Evolutionary conservation across 2,888 invertebrate genomes (phyloP).

Genomic region (Hirtodrosophila histrioides): DNA sequence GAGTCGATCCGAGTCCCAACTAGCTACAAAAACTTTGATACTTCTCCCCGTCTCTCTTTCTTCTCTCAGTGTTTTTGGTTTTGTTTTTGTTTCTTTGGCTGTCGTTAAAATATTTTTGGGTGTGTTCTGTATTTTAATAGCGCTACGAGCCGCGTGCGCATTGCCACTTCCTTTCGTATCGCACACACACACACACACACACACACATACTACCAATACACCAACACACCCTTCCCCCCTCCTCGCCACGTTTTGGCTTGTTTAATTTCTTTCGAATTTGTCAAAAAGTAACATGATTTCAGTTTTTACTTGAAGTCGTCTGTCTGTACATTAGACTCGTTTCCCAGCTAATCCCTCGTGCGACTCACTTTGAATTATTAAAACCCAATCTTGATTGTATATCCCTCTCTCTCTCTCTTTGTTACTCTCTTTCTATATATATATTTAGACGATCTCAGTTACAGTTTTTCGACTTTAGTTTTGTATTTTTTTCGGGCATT

Average conservation of each 20-base stretch:
- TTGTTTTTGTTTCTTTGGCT: conserved; percentile 37
- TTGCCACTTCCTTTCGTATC: conserved; percentile 72
- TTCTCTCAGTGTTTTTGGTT: conserved; percentile 14
- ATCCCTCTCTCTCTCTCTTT: neutral
- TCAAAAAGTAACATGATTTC: conserved; percentile 78
- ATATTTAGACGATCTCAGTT: conserved; percentile 39
- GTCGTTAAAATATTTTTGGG: conserved; percentile 79
- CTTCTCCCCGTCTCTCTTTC: conserved; percentile 11
- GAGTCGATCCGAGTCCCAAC: conserved; percentile 36
- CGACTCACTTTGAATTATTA: conserved; percentile 77
- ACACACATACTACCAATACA: conserved; percentile 7
- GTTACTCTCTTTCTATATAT: conserved; percentile 3
- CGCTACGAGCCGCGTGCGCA: conserved; percentile 64
- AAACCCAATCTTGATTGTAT: conserved; percentile 77
- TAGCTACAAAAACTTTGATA: conserved; percentile 48
- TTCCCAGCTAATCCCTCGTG: conserved; percentile 70
- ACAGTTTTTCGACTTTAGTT: conserved; percentile 25
- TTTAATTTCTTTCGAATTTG: conserved; percentile 77
- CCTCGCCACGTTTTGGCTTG: conserved; percentile 26
- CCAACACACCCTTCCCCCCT: conserved; percentile 13
- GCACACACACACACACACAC: conserved; percentile 19
- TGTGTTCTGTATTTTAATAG: conserved; percentile 80
- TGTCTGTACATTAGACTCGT: conserved; percentile 52
- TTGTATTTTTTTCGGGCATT: conserved; percentile 26
- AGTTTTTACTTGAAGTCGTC: conserved; percentile 63